Base-by-base conservation (phyloP, 2,888 invertebrate genomes). In the Pinctada fucata region DNA sequence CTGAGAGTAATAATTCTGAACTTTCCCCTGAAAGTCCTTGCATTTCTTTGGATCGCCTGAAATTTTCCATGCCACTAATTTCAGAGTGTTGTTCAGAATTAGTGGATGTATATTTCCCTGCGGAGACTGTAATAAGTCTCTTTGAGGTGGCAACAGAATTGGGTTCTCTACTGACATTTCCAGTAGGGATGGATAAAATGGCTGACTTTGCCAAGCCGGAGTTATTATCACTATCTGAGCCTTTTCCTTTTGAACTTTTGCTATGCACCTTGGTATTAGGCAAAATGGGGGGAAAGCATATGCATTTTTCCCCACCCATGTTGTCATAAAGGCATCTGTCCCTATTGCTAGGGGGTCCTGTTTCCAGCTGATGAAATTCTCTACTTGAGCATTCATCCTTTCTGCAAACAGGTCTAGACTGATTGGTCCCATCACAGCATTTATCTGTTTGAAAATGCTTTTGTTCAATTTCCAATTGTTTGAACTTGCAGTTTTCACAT, bases 231-330 rank as follows among this genome's bases (percentile, higher is more conserved):
- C 3, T 51, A 51, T 2, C 16, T 1, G 2, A 1, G 6, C 2
- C 2, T n/a, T 13, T 31, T 71, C 58, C 8, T 52, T 71, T n/a
- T 2, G 13, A 8, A 31, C 47, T 58, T 71, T 71, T 2, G 69
- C 49, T 3, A 71, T 13, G 31, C 71, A 71, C 2, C 51, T 2
- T 1, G 3, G 16, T 50, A 71, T 71, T 16, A 71, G 6, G 16
- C 51, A 71, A 51, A 71, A 71, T 51, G 71, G 50, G 4, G 71
- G 71, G 71, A 71, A 71, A n/a, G 71, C 51, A 71, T 51, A 71
- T 13, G 71, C 67, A 5, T 3, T 67, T 31, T 16, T 67, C 45
- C 10, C 47, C 45, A 47, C 6, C 67, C 45, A 67, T 2, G 67
- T 45, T 45, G 47, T 67, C 67, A 47, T 6, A 13, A 67, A 67